phyloP scores from a whole-genome alignment of 2,888 invertebrate genomes.

The Geophilus truncorum region DNA sequence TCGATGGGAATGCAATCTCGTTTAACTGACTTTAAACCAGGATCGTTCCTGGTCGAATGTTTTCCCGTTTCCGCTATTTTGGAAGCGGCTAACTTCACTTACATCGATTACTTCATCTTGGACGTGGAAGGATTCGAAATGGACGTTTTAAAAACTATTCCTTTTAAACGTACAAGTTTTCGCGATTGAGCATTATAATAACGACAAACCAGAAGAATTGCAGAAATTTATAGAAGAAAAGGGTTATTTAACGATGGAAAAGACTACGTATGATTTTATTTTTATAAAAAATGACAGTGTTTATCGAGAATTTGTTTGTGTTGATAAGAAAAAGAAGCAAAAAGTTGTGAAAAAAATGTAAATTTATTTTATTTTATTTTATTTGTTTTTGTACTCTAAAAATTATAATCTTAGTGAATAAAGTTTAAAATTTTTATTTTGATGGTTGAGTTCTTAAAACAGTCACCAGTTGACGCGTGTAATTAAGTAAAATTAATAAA shows the following conservation, averaged over 20 bases:
- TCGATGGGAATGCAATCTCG: no score
- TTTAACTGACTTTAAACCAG: no score
- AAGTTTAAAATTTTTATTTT: no score
- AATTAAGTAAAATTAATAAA: no score
- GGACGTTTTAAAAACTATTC: conserved; percentile 57
- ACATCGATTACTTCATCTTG: conserved; percentile 65
- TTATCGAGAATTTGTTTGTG: no score
- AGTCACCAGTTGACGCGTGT: no score
- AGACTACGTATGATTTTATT: not conserved
- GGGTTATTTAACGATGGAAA: not conserved
- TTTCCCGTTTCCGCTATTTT: conserved; percentile 77
- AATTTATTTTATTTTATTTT: no score
- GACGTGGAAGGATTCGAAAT: conserved; percentile 56
- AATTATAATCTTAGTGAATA: no score
- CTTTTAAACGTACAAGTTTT: conserved; percentile 53
- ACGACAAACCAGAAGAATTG: not conserved
- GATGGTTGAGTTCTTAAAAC: no score
- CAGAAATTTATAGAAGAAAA: not conserved
- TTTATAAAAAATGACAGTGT: not conserved
- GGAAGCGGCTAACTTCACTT: conserved; percentile 66
- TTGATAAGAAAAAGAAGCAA: no score
- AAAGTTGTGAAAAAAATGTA: no score
- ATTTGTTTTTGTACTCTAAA: no score
- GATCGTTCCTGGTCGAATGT: conserved; percentile 64
- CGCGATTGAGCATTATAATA: conserved; percentile 47